A percentile compares a stretch with the other conserved stretches of the same genome.
phyloP scores from a whole-genome alignment of 2,113 vertebrate species.

The Grammomys dolichurus region DNA sequence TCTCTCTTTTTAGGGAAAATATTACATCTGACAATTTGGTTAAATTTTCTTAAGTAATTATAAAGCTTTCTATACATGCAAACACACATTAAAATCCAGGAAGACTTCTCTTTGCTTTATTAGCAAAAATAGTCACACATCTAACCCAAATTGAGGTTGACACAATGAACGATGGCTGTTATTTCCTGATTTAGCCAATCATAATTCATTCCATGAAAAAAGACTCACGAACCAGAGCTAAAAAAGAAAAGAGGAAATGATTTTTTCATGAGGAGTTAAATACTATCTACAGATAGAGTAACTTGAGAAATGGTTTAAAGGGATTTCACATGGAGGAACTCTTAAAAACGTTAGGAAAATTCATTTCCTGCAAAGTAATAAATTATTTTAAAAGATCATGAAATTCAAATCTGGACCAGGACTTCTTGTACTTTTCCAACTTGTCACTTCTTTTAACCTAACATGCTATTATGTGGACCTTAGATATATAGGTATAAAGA shows the following conservation, averaged over 20 bases:
- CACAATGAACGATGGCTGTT: neutral
- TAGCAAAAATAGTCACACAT: neutral
- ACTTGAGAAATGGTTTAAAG: constrained; percentile 28
- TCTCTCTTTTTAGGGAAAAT: neutral
- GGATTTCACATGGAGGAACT: neutral
- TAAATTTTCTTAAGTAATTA: neutral
- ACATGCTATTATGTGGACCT: neutral
- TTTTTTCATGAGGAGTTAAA: neutral
- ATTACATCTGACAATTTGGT: neutral
- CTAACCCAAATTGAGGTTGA: neutral
- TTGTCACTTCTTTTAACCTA: neutral
- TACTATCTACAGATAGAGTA: neutral
- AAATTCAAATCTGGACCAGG: constrained; percentile 10
- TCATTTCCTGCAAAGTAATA: constrained; percentile 8
- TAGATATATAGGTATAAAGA: neutral
- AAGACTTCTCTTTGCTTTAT: constrained; percentile 15
- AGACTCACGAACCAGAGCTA: neutral
- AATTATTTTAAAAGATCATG: constrained; percentile 34
- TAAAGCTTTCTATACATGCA: neutral
- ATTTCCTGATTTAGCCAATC: neutral
- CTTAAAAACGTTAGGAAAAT: neutral
- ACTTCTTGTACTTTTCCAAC: neutral
- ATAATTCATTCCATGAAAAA: neutral
- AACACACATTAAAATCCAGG: neutral
- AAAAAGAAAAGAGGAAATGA: neutral